Evolutionary conservation across 92 coral and sea anemone species (phyloP).

Genomic region (Isaurus tuberculatus): DNA sequence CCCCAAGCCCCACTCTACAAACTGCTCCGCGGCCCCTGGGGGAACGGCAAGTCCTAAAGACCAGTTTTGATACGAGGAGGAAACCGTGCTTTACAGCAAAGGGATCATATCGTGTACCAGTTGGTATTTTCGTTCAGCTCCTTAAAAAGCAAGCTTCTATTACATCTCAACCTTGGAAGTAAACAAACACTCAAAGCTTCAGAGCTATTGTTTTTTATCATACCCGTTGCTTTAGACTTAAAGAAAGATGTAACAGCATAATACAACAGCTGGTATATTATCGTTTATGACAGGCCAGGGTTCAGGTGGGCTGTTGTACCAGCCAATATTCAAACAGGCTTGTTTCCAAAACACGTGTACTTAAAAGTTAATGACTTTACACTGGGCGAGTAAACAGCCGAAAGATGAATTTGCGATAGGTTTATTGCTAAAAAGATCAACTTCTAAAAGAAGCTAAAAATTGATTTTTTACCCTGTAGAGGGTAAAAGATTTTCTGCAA

Average conservation of each 20-base stretch:
- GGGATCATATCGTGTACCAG: too few species aligned
- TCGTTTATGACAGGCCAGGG: not conserved
- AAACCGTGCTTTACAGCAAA: too few species aligned
- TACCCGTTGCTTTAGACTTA: conserved; percentile 7
- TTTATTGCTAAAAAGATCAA: not conserved
- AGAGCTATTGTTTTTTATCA: not conserved
- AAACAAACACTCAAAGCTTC: not conserved
- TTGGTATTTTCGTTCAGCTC: too few species aligned
- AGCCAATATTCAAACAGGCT: conserved; percentile 8
- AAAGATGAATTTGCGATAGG: not conserved
- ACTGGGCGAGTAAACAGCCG: conserved; percentile 26
- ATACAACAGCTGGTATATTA: conserved; percentile 23
- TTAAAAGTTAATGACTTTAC: conserved; percentile 51
- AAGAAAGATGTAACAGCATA: not conserved
- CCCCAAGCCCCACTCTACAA: too few species aligned
- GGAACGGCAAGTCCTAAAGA: too few species aligned
- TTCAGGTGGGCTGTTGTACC: conserved; percentile 24
- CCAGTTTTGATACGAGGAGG: too few species aligned
- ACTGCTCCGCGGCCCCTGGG: too few species aligned
- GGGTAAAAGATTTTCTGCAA: not conserved
- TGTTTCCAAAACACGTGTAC: conserved; percentile 61
- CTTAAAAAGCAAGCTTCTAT: not conserved
- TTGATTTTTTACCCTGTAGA: not conserved
- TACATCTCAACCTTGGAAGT: not conserved
- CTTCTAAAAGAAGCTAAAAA: not conserved